Conservation (phyloP, 2,888 invertebrate species). For the Carpatolechia fugitivella region DNA sequence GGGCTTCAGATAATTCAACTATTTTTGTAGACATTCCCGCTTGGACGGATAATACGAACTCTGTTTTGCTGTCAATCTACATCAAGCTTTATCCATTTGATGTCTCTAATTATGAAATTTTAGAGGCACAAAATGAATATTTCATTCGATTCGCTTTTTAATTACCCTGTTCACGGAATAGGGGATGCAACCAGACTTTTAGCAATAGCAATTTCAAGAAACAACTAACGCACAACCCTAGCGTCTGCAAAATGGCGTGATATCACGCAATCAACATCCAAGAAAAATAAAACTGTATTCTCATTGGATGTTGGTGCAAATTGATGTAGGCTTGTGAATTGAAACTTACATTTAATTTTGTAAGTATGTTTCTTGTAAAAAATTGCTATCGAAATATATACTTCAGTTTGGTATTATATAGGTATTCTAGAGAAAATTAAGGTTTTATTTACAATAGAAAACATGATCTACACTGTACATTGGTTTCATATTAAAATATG, state of each 20-base stretch:
- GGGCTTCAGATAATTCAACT: conserved; percentile 44
- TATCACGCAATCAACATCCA: no score
- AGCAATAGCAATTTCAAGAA: neutral
- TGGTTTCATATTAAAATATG: neutral
- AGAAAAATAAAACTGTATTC: no score
- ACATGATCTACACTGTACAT: conserved; percentile 2
- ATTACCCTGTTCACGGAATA: conserved; percentile 43
- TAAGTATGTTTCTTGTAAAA: neutral
- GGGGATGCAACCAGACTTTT: conserved; percentile 24
- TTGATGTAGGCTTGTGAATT: no score
- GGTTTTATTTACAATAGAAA: conserved; percentile 13
- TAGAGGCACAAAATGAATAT: conserved; percentile 19
- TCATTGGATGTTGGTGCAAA: no score
- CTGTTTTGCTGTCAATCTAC: conserved; percentile 43
- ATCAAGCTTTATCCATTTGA: conserved; percentile 25
- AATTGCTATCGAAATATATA: neutral
- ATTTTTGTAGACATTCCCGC: conserved; percentile 57
- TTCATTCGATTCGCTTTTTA: conserved; percentile 15
- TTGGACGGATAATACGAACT: conserved; percentile 66
- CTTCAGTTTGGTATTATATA: neutral
- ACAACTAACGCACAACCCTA: neutral
- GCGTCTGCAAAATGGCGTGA: neutral
- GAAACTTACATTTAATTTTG: no score
- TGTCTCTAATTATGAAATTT: conserved; percentile 13
- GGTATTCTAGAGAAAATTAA: neutral